A percentile compares a stretch with the other conserved stretches of the same genome.
Conservation (phyloP, 2,797 vertebrate species). For the Hybognathus amarus region DNA sequence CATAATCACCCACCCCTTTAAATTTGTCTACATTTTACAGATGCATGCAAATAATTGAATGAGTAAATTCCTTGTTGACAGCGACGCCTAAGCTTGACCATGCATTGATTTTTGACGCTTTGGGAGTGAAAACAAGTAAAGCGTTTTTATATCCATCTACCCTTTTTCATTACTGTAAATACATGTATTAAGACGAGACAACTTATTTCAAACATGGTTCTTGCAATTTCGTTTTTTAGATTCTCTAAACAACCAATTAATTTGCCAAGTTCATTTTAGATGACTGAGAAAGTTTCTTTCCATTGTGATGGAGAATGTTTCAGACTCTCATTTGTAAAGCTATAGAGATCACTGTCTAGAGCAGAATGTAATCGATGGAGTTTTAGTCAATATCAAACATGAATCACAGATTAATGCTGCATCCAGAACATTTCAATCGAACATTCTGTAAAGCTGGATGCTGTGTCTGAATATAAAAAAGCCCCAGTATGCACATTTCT, state of each 20-base stretch:
- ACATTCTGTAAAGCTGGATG: conserved; percentile 32
- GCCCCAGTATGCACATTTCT: conserved; percentile 30
- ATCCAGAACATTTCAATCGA: conserved; percentile 46
- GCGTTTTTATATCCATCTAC: background rate
- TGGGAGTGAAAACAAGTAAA: background rate
- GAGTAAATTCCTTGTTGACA: background rate
- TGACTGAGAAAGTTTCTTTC: conserved; percentile 19
- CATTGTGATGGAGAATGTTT: conserved; percentile 31
- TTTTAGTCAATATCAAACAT: conserved; percentile 47
- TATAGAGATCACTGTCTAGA: conserved; percentile 15
- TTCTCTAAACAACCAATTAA: background rate
- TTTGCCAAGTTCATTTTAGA: background rate
- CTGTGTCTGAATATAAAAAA: conserved; percentile 41
- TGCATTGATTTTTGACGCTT: background rate
- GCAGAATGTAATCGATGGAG: conserved; percentile 15
- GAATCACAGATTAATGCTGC: conserved; percentile 46
- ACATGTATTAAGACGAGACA: background rate
- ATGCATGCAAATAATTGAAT: background rate
- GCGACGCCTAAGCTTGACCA: background rate
- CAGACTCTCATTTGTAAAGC: conserved; percentile 30
- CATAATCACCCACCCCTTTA: too few species aligned
- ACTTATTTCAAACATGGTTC: background rate
- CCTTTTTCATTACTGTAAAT: background rate
- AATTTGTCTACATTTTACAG: background rate
- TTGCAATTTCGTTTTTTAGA: background rate